Conservation (phyloP, 1,140 invertebrate genomes). For the Meloidogyne exigua region DNA sequence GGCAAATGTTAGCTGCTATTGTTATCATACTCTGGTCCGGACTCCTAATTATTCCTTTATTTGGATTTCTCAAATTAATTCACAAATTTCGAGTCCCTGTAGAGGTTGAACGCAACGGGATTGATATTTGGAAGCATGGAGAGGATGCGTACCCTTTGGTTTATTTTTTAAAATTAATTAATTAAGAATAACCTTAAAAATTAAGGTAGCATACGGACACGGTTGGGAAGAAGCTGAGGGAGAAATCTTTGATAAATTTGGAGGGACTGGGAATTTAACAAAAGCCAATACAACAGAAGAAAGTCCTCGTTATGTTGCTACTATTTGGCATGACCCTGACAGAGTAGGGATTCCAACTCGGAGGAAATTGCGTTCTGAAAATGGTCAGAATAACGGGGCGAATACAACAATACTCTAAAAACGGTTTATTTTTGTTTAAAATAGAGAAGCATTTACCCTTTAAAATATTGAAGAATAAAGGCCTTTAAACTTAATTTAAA, state of each 20-base stretch:
- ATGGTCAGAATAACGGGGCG: background rate
- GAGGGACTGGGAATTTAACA: too few relatives aligned
- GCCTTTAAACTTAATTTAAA: background rate
- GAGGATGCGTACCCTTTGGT: conserved; percentile 68
- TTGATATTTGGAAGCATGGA: conserved; percentile 67
- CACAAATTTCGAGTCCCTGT: conserved; percentile 65
- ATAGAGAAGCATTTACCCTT: too few relatives aligned
- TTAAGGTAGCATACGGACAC: conserved; percentile 64
- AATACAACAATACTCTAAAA: background rate
- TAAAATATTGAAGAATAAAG: too few relatives aligned
- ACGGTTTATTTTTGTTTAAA: too few relatives aligned
- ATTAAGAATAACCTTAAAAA: background rate
- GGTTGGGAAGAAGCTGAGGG: conserved; percentile 60
- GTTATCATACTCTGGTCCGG: conserved; percentile 67
- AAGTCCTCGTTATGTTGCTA: conserved; percentile 7
- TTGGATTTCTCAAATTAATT: conserved; percentile 65
- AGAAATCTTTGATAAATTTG: background rate
- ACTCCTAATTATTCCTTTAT: conserved; percentile 64
- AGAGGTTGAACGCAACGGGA: conserved; percentile 67
- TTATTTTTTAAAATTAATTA: too few relatives aligned
- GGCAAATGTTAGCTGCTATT: conserved; percentile 66
- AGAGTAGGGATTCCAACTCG: background rate
- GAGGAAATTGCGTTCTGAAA: conserved; percentile 1
- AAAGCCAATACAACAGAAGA: background rate
- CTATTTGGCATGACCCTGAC: conserved; percentile 19